These are phyloP conservation scores for Tiphia femorata DNA, from an alignment of 2,888 invertebrate species.

Conservation along the genomic window DNA sequence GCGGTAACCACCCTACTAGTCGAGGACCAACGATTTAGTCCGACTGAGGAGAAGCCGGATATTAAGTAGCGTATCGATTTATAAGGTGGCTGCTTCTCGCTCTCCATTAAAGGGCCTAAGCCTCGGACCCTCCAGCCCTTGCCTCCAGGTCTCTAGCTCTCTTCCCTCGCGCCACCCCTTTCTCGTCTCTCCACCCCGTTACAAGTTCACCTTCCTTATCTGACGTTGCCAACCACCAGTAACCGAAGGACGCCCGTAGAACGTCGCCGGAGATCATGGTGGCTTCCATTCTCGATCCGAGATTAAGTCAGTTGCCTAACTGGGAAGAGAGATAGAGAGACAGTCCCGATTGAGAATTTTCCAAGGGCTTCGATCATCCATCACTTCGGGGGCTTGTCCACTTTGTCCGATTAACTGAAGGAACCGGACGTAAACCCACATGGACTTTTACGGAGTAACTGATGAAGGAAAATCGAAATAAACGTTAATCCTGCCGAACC, in stretches of 20 bases:
- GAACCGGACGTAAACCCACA: too few relatives aligned
- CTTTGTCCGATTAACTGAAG: slow-evolving; percentile 27
- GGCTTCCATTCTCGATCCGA: slow-evolving; percentile 21
- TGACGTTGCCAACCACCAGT: slow-evolving; percentile 17
- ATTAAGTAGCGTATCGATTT: slow-evolving; percentile 10
- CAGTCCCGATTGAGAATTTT: slow-evolving; percentile 7
- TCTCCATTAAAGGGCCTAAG: slow-evolving; percentile 26
- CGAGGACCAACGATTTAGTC: slow-evolving; percentile 31
- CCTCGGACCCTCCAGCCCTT: background rate
- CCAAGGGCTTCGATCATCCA: slow-evolving; percentile 23
- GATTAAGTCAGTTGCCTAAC: slow-evolving; percentile 20
- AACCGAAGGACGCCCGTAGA: slow-evolving; percentile 15
- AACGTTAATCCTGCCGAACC: too few relatives aligned
- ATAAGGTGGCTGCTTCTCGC: background rate
- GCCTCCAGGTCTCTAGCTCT: background rate
- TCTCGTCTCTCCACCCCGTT: background rate
- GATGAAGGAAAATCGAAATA: too few relatives aligned
- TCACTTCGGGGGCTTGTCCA: slow-evolving; percentile 19
- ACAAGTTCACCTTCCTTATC: slow-evolving; percentile 1
- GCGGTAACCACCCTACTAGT: slow-evolving; percentile 19
- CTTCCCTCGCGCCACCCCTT: background rate
- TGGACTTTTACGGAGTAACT: too few relatives aligned
- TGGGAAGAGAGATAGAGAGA: background rate
- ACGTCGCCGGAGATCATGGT: slow-evolving; percentile 11
- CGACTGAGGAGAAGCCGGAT: slow-evolving; percentile 4